Conservation (phyloP, 2,797 vertebrate species). For the Kryptopterus vitreolus region DNA sequence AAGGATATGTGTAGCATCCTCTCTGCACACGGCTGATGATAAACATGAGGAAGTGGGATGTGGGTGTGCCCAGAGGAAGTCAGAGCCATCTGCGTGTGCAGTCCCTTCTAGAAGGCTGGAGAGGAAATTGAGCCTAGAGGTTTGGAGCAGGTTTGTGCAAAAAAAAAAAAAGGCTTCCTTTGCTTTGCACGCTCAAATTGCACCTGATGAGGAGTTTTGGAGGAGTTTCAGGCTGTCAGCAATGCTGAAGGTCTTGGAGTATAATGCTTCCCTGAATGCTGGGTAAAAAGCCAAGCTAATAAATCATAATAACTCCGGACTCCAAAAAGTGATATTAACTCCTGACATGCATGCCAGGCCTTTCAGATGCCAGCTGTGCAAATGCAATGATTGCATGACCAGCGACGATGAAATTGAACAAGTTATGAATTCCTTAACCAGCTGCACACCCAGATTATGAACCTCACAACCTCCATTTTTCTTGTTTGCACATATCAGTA, state of each 20-base stretch:
- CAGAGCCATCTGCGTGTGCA: slow-evolving; percentile 49
- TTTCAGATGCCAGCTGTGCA: slow-evolving; percentile 4
- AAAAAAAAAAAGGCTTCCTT: slow-evolving; percentile 27
- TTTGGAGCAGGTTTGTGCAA: slow-evolving; percentile 32
- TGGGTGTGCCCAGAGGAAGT: slow-evolving; percentile 50
- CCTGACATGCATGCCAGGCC: not conserved
- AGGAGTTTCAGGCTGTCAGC: slow-evolving; percentile 6
- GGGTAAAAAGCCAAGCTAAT: slow-evolving; percentile 13
- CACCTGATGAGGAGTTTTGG: slow-evolving; percentile 30
- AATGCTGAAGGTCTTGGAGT: slow-evolving; percentile 1
- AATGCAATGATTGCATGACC: not conserved
- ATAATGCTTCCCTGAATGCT: slow-evolving; percentile 2
- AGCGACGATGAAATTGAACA: not conserved
- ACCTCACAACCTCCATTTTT: not conserved
- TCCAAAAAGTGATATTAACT: not conserved
- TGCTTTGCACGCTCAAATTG: slow-evolving; percentile 20
- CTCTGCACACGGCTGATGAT: slow-evolving; percentile 47
- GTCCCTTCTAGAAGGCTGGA: slow-evolving; percentile 36
- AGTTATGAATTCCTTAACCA: slow-evolving; percentile 10
- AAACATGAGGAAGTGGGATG: slow-evolving; percentile 53
- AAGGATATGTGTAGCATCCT: slow-evolving; percentile 53
- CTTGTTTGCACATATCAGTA: not conserved
- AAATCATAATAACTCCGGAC: not conserved
- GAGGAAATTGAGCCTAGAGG: slow-evolving; percentile 41
- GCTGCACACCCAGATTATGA: not conserved